These are phyloP conservation scores for Drosophila neonasuta DNA, from an alignment of 2,888 invertebrate genomes.

Conservation along the genomic window DNA sequence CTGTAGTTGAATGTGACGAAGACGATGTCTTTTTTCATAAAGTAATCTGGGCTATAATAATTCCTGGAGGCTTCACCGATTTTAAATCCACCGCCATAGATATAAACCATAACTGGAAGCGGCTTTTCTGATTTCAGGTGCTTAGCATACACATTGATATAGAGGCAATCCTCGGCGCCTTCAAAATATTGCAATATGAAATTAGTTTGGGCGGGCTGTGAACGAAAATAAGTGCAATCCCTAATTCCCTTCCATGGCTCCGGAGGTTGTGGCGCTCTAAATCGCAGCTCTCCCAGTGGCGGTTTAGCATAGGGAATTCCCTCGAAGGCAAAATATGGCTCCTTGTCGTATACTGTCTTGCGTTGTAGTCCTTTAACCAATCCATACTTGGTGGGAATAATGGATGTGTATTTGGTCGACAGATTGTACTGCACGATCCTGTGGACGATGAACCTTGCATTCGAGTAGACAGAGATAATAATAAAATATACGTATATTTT, in stretches of 20 bases:
- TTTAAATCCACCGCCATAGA: slow-evolving; percentile 83
- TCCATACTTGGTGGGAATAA: slow-evolving; percentile 70
- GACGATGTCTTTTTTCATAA: slow-evolving; percentile 82
- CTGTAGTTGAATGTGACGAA: slow-evolving; percentile 82
- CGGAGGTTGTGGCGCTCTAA: slow-evolving; percentile 81
- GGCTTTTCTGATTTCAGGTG: slow-evolving; percentile 64
- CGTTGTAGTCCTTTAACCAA: slow-evolving; percentile 74
- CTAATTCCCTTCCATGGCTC: slow-evolving; percentile 81
- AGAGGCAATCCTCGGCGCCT: slow-evolving; percentile 83
- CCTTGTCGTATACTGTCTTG: slow-evolving; percentile 65
- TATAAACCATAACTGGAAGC: slow-evolving; percentile 82
- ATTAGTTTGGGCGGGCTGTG: slow-evolving; percentile 74
- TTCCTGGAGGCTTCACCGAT: slow-evolving; percentile 79
- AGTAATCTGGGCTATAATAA: slow-evolving; percentile 81
- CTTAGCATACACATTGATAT: slow-evolving; percentile 82
- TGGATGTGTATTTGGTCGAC: slow-evolving; percentile 67
- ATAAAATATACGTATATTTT: no score
- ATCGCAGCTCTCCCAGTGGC: slow-evolving; percentile 81
- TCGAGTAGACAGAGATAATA: no score
- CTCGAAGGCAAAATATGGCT: slow-evolving; percentile 69
- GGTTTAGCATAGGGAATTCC: slow-evolving; percentile 78
- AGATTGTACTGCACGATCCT: slow-evolving; percentile 68
- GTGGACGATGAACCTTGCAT: no score
- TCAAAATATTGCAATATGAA: slow-evolving; percentile 72
- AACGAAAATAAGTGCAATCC: slow-evolving; percentile 79